Evolutionary conservation across 30 jellyfish, hydroid and myxozoan species (phyloP).

Genomic region (Aurelia coerulea): DNA sequence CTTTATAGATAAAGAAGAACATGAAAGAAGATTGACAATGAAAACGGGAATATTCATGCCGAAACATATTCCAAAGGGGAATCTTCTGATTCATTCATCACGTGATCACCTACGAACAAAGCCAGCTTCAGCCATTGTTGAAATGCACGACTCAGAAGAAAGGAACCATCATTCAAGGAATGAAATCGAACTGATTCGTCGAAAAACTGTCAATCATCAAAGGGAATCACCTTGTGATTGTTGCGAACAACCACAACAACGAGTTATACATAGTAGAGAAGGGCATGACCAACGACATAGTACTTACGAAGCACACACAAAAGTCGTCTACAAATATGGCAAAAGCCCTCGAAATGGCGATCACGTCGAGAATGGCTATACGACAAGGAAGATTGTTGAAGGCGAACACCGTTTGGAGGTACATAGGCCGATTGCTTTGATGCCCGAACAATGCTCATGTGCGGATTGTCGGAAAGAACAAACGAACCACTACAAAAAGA

Average conservation of each 20-base stretch:
- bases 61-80: not conserved
- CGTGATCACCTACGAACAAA: conserved; percentile 3
- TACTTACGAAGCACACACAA: too few species aligned
- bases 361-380: not conserved
- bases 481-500: not conserved
- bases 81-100: not conserved
- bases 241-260: not conserved
- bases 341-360: too few species aligned
- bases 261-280: not conserved
- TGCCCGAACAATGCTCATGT: conserved; percentile 40
- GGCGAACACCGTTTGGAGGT: not conserved
- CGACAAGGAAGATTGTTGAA: not conserved
- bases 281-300: not conserved
- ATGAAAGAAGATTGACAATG: not conserved
- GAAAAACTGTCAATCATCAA: not conserved
- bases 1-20: not conserved
- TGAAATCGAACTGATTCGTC: not conserved
- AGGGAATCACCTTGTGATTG: not conserved
- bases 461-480: conserved; percentile 18
- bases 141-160: not conserved
- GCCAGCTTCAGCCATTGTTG: not conserved
- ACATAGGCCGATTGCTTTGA: conserved; percentile 37
- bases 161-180: not conserved
- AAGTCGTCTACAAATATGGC: too few species aligned
- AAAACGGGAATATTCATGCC: conserved; percentile 62